A percentile compares a stretch with the other conserved stretches of the same genome.
Conservation (phyloP, 92 coral and sea anemone genomes). For the Blastomussa wellsi region DNA sequence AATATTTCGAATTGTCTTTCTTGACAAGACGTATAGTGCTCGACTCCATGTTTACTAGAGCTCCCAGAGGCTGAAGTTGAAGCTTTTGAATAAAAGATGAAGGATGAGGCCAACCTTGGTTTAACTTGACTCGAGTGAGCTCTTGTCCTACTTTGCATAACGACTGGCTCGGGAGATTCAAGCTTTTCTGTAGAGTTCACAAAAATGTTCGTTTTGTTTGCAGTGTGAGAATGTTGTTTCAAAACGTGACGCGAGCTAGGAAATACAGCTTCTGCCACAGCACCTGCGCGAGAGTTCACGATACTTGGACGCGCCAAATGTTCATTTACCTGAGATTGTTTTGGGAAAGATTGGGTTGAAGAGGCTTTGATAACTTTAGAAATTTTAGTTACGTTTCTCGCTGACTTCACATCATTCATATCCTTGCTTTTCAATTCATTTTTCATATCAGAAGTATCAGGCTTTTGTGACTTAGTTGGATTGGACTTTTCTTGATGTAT, state of each 20-base stretch:
- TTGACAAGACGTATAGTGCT: neutral
- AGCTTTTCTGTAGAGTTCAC: neutral
- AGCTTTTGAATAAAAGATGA: too few species aligned
- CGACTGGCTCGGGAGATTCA: neutral
- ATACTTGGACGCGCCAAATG: neutral
- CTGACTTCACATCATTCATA: neutral
- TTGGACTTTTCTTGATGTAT: neutral
- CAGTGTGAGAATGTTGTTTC: neutral
- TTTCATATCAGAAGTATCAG: neutral
- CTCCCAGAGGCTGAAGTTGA: neutral
- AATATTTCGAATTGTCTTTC: conserved; percentile 19
- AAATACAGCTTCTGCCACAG: neutral
- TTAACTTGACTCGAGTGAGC: neutral
- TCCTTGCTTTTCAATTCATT: neutral
- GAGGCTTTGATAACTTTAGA: neutral
- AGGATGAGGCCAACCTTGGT: neutral
- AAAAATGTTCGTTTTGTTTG: neutral
- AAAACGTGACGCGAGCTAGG: neutral
- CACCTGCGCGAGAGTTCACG: neutral
- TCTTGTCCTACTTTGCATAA: neutral
- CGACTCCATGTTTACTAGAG: neutral
- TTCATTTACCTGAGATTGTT: neutral
- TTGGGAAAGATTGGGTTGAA: neutral
- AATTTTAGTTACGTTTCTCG: neutral
- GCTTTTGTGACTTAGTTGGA: neutral